Evolutionary conservation across 2,797 vertebrate species (phyloP).

Genomic region (Graptemys geographica): DNA sequence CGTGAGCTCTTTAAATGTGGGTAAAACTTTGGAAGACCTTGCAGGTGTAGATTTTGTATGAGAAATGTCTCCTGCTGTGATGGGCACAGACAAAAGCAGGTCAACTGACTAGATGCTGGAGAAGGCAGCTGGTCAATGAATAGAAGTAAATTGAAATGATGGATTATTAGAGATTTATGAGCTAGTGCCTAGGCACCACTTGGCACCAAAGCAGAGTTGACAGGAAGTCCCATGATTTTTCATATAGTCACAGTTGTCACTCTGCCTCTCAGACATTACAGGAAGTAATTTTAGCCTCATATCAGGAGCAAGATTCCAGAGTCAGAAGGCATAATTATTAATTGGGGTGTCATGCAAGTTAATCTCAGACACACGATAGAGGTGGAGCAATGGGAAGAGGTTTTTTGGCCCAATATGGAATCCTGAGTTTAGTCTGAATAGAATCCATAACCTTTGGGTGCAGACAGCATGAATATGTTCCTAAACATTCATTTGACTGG

Average conservation of each 20-base stretch:
- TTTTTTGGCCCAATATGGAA: fast-evolving
- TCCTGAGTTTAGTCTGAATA: not conserved
- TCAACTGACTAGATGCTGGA: not conserved
- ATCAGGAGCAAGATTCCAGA: not conserved
- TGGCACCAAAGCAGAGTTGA: not conserved
- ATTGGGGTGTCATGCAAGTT: not conserved
- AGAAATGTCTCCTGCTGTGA: not conserved
- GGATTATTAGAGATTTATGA: not conserved
- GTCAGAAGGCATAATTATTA: not conserved
- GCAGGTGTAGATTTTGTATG: not conserved
- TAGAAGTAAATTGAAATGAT: not conserved
- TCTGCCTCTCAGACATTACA: not conserved
- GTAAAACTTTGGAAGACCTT: not conserved
- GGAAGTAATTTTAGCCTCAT: not conserved
- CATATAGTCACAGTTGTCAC: not conserved
- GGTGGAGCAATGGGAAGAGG: not conserved
- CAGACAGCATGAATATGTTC: not conserved
- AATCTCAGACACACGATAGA: not conserved
- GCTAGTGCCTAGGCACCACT: not conserved
- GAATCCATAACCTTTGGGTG: conserved; percentile 39
- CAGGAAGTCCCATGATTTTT: not conserved
- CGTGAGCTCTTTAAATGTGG: not conserved
- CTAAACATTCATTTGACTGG: not conserved
- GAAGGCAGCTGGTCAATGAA: not conserved
- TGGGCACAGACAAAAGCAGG: not conserved